These are phyloP conservation scores for Tragelaphus oryx DNA, from an alignment of 2,797 vertebrate genomes.

Conservation along the genomic window DNA sequence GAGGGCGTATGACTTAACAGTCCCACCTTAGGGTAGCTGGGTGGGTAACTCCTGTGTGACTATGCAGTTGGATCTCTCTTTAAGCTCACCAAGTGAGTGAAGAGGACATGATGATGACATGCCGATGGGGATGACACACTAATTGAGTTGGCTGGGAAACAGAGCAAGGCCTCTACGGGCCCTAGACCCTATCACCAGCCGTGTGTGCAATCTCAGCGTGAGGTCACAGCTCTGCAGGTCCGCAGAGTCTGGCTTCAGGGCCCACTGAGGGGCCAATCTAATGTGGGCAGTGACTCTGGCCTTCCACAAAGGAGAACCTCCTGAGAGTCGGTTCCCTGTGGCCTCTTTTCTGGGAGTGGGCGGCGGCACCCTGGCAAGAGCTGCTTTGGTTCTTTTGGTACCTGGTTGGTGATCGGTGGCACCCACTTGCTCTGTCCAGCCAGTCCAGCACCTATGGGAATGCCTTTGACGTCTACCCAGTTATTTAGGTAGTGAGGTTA, in stretches of 20 bases:
- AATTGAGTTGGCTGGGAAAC: neutral
- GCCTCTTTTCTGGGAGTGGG: neutral
- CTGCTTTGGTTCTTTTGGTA: neutral
- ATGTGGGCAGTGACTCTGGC: neutral
- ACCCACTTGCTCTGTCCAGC: neutral
- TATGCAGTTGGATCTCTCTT: neutral
- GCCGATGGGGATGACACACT: neutral
- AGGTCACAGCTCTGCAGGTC: neutral
- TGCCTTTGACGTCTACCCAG: neutral
- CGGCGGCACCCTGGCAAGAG: neutral
- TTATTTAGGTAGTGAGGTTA: neutral
- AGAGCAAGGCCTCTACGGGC: neutral
- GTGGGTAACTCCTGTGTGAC: neutral
- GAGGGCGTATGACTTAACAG: neutral
- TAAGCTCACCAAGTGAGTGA: neutral
- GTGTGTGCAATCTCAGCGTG: neutral
- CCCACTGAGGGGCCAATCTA: neutral
- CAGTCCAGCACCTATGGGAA: neutral
- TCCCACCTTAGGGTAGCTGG: neutral
- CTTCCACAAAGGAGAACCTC: neutral
- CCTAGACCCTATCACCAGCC: neutral
- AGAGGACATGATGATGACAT: neutral
- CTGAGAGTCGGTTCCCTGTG: neutral
- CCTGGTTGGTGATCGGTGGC: neutral
- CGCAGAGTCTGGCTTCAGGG: neutral